These are phyloP conservation scores for Tupiocoris notatus DNA, from an alignment of 2,888 invertebrate genomes.

Conservation along the genomic window DNA sequence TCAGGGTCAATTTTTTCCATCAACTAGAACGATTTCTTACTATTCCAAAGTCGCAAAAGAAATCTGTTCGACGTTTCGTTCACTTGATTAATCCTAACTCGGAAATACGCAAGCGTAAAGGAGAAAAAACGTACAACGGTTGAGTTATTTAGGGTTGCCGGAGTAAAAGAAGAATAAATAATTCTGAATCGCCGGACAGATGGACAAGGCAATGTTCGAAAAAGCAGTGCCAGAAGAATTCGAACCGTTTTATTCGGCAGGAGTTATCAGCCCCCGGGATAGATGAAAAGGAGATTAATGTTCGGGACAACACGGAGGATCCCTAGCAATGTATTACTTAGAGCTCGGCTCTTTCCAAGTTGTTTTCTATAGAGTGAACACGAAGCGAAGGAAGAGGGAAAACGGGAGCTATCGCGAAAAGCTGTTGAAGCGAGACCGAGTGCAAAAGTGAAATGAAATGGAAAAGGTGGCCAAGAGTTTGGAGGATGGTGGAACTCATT, in stretches of 20 bases:
- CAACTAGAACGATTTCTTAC: no score
- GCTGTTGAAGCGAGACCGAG: not conserved
- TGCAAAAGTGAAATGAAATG: slow-evolving; percentile 10
- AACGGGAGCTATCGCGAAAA: not conserved
- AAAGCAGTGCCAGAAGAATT: not conserved
- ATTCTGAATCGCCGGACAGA: not conserved
- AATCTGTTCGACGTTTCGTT: no score
- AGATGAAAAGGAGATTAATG: slow-evolving; percentile 11
- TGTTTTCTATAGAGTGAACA: not conserved
- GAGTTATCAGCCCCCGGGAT: not conserved
- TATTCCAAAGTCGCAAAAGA: no score
- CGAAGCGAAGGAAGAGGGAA: not conserved
- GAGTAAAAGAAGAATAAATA: no score
- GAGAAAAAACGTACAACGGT: not conserved
- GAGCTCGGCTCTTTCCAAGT: not conserved
- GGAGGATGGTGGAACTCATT: not conserved
- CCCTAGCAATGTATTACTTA: not conserved
- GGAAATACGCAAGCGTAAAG: no score
- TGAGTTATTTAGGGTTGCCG: not conserved
- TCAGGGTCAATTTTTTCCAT: no score
- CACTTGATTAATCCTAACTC: no score
- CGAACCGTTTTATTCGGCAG: not conserved
- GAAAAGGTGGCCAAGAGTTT: not conserved
- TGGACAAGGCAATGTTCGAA: not conserved
- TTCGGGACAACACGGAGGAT: slow-evolving; percentile 5